Conservation (phyloP, 1,140 invertebrate species). For the Drosophila sproati region DNA sequence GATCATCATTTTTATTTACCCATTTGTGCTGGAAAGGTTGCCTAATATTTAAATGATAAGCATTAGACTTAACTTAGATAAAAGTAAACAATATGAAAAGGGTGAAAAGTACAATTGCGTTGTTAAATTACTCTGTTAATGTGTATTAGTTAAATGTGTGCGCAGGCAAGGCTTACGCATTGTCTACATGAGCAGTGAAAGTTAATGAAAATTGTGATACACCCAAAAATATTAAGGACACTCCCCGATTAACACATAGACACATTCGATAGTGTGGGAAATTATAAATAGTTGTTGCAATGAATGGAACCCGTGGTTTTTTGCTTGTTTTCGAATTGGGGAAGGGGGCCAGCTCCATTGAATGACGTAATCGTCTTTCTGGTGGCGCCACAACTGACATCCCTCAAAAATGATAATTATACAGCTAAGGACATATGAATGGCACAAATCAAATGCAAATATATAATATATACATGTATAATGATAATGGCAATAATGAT, state of each 20-base stretch:
- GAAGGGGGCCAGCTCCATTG: no score
- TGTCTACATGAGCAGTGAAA: background rate
- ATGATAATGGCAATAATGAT: no score
- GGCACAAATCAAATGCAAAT: no score
- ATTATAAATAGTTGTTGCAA: background rate
- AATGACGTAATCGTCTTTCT: constrained; percentile 31
- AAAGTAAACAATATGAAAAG: no score
- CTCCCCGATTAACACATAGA: background rate
- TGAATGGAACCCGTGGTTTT: background rate
- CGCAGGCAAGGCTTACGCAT: background rate
- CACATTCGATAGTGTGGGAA: background rate
- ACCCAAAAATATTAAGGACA: constrained; percentile 4
- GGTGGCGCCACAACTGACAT: constrained; percentile 6
- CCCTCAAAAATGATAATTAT: background rate
- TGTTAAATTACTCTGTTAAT: no score
- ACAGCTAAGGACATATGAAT: no score
- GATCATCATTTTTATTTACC: background rate
- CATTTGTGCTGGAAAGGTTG: background rate
- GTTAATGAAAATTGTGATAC: no score
- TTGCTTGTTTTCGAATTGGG: background rate
- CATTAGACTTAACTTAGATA: no score
- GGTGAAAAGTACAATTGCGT: no score
- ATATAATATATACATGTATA: no score
- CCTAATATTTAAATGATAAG: no score
- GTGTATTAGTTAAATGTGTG: no score